Base-by-base conservation (phyloP, 2,113 vertebrate genomes). In the Orycteropus afer region DNA sequence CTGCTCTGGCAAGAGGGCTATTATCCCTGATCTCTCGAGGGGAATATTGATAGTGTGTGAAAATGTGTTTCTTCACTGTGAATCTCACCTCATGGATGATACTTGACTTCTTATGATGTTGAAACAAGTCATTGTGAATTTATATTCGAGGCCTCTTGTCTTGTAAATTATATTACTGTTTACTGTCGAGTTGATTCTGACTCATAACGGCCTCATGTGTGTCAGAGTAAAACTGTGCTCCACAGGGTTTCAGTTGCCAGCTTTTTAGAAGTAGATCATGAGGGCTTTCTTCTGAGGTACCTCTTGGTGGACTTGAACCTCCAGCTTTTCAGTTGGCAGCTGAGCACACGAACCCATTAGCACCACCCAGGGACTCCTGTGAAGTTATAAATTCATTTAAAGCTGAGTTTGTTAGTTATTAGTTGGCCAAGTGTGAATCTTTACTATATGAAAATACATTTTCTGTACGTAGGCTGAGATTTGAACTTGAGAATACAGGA, bases 371-470 rank as follows among this genome's bases (percentile, higher is more conserved):
- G 55, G 22, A 4, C 4, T 96, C 76, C 87, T 89, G 55, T 37
- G 80, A 85, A 93, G 90, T 65, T 76, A 65, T 34, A 85, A 76
- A 84, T 73, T 37, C 55, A 69, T 86, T 96, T 91, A 90, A 89
- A 94, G 57, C 20, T 47, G 55, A 34, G n/a, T n/a, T n/a, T n/a
- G 9, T 67, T n/a, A 47, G 15, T 86, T 86, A 69, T 63, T 77
- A 73, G 47, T 63, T 23, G 86, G 45, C 79, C 85, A 96, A 71
- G 49, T 87, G 29, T 45, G 78, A 25, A 89, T 15, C 13, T 53
- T 90, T 89, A 87, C 73, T 77, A 29, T 73, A 23, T 55, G 47
- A n/a, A n/a, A n/a, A n/a, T n/a, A n/a, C n/a, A n/a, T n/a, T n/a
- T n/a, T n/a, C n/a, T n/a, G n/a, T n/a, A n/a, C n/a, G n/a, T 63